Conservation (phyloP, 2,113 vertebrate species). For the Channa argus region DNA sequence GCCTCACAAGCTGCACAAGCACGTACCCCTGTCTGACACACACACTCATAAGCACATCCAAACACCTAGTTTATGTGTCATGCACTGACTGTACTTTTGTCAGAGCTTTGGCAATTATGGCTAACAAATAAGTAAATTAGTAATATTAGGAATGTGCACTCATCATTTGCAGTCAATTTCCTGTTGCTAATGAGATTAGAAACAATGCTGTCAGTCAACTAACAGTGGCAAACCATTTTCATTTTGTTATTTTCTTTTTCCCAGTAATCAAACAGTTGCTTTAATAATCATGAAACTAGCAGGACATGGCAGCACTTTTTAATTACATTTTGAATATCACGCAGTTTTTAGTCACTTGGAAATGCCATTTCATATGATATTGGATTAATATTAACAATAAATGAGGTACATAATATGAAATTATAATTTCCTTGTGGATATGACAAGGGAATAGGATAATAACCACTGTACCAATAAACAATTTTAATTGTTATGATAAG, state of each 20-base stretch:
- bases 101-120: slow-evolving; percentile 71
- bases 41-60: slow-evolving; percentile 22
- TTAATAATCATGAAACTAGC: slow-evolving; percentile 80
- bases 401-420: slow-evolving; percentile 71
- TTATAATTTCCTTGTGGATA: slow-evolving; percentile 55
- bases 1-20: slow-evolving; percentile 2
- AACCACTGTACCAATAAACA: slow-evolving; percentile 61
- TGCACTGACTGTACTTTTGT: slow-evolving; percentile 69
- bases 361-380: slow-evolving; percentile 78
- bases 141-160: slow-evolving; percentile 78
- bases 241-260: slow-evolving; percentile 68
- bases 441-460: slow-evolving; percentile 63
- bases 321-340: slow-evolving; percentile 81
- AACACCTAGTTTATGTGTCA: slow-evolving; percentile 38
- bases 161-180: slow-evolving; percentile 84
- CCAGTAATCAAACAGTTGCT: slow-evolving; percentile 66
- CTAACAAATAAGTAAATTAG: slow-evolving; percentile 78
- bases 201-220: slow-evolving; percentile 83
- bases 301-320: slow-evolving; percentile 74
- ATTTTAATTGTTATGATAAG: slow-evolving; percentile 57
- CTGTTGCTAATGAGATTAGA: slow-evolving; percentile 81
- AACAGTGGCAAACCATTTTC: slow-evolving; percentile 71
- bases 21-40: neutral
- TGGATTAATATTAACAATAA: slow-evolving; percentile 77
- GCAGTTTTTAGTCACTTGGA: slow-evolving; percentile 68